These are phyloP conservation scores for Erpornis zantholeuca DNA, from an alignment of 2,113 vertebrate species.

Conservation along the genomic window DNA sequence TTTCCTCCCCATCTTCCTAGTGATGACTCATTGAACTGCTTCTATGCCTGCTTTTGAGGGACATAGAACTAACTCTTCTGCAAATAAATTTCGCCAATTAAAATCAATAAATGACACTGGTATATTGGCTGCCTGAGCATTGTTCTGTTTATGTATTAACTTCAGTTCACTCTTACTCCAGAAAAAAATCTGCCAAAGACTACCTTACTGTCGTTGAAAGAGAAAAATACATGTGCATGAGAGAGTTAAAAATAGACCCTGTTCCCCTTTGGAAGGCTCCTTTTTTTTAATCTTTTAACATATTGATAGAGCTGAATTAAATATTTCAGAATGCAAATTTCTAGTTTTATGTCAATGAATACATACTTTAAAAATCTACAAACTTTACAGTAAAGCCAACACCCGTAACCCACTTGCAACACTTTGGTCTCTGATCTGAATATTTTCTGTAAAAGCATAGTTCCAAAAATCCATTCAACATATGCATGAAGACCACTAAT, in stretches of 20 bases:
- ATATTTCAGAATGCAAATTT: background rate
- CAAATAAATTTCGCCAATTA: background rate
- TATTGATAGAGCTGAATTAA: background rate
- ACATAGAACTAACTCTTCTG: background rate
- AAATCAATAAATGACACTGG: background rate
- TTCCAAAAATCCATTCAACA: background rate
- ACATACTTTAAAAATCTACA: background rate
- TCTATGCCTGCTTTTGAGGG: background rate
- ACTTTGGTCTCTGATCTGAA: background rate
- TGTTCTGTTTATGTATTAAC: background rate
- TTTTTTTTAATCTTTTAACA: background rate
- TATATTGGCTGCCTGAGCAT: background rate
- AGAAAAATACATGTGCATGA: rapidly evolving
- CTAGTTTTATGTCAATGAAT: background rate
- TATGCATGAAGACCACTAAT: background rate
- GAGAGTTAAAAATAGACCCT: background rate
- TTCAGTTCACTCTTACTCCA: background rate
- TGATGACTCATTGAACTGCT: background rate
- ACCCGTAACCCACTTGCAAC: background rate
- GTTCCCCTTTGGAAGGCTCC: background rate
- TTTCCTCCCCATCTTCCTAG: background rate
- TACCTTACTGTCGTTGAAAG: background rate
- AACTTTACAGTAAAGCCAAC: background rate
- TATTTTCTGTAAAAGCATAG: background rate
- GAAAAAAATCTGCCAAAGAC: background rate